phyloP scores from a whole-genome alignment of 2,888 invertebrate genomes.

The Cetonia aurata region DNA sequence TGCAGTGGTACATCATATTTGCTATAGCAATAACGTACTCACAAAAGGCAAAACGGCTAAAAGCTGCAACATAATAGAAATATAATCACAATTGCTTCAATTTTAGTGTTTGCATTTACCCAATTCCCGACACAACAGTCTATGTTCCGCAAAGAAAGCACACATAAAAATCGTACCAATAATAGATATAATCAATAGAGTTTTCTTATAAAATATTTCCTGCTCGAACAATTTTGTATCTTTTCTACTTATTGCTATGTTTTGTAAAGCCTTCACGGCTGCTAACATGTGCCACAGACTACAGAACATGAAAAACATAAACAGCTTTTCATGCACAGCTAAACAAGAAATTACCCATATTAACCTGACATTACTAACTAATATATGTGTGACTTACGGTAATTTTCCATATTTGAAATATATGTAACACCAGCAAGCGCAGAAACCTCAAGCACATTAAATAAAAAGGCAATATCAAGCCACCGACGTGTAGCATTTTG shows the following conservation, averaged over 20 bases:
- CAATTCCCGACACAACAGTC: slow-evolving; percentile 89
- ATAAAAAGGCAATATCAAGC: slow-evolving; percentile 82
- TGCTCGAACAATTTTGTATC: slow-evolving; percentile 55
- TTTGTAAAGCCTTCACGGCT: slow-evolving; percentile 72
- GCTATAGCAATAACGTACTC: slow-evolving; percentile 93
- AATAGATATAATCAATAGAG: slow-evolving; percentile 81
- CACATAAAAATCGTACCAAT: slow-evolving; percentile 86
- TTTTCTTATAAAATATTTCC: slow-evolving; percentile 72
- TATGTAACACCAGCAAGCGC: slow-evolving; percentile 93
- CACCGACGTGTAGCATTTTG: slow-evolving; percentile 71
- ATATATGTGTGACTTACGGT: slow-evolving; percentile 78
- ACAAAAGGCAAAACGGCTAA: slow-evolving; percentile 94
- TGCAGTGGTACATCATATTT: slow-evolving; percentile 94
- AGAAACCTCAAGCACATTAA: slow-evolving; percentile 86
- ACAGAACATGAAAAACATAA: slow-evolving; percentile 90
- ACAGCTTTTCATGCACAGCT: slow-evolving; percentile 93
- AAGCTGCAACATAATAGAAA: slow-evolving; percentile 73
- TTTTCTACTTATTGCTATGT: slow-evolving; percentile 59
- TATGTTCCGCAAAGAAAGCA: slow-evolving; percentile 90
- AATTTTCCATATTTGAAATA: slow-evolving; percentile 94
- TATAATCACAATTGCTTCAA: background rate
- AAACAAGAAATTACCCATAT: slow-evolving; percentile 48
- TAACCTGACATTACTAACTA: background rate
- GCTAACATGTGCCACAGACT: slow-evolving; percentile 87
- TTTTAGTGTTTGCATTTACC: slow-evolving; percentile 71